phyloP scores from a whole-genome alignment of 2,113 vertebrate genomes.

The Colius striatus region DNA sequence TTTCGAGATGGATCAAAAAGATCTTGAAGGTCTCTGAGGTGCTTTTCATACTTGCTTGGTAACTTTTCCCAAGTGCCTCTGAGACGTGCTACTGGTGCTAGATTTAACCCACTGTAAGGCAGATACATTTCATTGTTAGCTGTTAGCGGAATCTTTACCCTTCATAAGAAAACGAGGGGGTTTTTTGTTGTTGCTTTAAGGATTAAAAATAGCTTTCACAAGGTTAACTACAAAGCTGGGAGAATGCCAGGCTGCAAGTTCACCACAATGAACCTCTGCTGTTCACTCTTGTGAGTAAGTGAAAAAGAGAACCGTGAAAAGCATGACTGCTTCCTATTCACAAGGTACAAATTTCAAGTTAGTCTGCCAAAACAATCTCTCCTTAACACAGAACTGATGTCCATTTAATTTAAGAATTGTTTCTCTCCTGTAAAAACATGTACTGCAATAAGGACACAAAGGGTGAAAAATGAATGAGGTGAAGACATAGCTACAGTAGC shows the following conservation, averaged over 20 bases:
- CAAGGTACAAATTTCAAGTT: not conserved
- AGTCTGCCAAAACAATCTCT: not conserved
- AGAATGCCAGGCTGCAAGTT: not conserved
- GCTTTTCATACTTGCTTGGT: conserved; percentile 96
- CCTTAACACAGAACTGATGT: not conserved
- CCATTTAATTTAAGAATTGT: not conserved
- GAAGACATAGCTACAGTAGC: not conserved
- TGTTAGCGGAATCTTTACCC: fast-evolving
- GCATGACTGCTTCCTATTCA: not conserved
- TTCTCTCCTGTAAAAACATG: not conserved
- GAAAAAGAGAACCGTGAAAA: not conserved
- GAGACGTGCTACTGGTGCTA: conserved; percentile 91
- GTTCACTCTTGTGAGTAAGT: not conserved
- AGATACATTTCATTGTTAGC: not conserved
- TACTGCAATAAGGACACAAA: not conserved
- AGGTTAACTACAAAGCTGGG: not conserved
- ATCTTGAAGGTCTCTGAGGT: conserved; percentile 94
- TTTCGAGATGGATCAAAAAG: conserved; percentile 97
- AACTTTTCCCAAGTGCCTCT: conserved; percentile 95
- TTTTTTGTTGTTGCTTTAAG: not conserved
- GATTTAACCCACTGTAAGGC: conserved; percentile 88
- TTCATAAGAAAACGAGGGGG: not conserved
- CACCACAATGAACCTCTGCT: not conserved
- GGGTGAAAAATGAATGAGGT: not conserved
- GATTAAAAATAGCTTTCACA: not conserved